Conservation (phyloP, 2,888 invertebrate genomes). For the Drosophila antonietae region DNA sequence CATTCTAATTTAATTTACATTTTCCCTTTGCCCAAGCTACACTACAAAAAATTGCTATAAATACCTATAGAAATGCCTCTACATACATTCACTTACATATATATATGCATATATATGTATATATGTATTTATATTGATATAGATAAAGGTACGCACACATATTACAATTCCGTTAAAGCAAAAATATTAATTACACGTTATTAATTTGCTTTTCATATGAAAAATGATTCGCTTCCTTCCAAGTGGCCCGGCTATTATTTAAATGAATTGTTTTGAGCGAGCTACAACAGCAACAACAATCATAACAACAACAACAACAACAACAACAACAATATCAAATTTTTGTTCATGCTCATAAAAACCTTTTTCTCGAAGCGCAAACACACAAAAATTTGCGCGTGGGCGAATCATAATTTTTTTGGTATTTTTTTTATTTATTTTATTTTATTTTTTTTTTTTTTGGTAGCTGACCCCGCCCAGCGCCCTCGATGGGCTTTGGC, state of each 20-base stretch:
- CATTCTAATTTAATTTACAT: background rate
- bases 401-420: slow-evolving; percentile 45
- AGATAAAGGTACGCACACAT: slow-evolving; percentile 1
- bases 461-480: slow-evolving; percentile 10
- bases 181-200: slow-evolving; percentile 76
- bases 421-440: background rate
- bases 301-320: slow-evolving; percentile 30
- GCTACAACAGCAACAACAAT: slow-evolving; percentile 43
- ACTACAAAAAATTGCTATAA: background rate
- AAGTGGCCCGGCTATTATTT: slow-evolving; percentile 75
- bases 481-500: background rate
- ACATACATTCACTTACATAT: background rate
- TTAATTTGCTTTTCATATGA: slow-evolving; percentile 70
- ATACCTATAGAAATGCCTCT: background rate
- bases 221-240: slow-evolving; percentile 73
- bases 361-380: slow-evolving; percentile 39
- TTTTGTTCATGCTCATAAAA: slow-evolving; percentile 53
- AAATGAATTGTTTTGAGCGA: slow-evolving; percentile 77
- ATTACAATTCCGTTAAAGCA: slow-evolving; percentile 48
- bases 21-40: background rate
- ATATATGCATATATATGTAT: background rate
- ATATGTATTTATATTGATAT: background rate
- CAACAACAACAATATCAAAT: slow-evolving; percentile 44
- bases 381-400: slow-evolving; percentile 54
- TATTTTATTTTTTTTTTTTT: slow-evolving; percentile 21